Evolutionary conservation across 2,113 vertebrate genomes (phyloP), one percentile per base, ranked within the genome.

Genomic region (Onychostoma macrolepis): DNA sequence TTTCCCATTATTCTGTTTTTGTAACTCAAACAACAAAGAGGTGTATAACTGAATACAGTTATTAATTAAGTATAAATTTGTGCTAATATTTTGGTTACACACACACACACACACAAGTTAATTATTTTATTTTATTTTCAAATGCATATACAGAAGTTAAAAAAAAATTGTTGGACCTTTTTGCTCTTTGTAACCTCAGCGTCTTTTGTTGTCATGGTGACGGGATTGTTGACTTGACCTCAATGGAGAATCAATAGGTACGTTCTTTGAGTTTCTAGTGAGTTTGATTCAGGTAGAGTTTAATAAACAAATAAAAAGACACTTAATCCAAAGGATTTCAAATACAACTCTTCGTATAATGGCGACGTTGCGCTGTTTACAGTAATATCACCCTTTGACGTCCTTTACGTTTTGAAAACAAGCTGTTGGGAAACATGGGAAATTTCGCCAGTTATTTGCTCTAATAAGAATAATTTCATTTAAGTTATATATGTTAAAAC

Each of bases 191-290:
- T 26, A 4, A 21, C 0, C 15, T 28, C 13, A 1, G 50, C 30
- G 28, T 33, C 7, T 74, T 3, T n/a, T 45, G 85, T 86, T 76
- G 80, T 75, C 63, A 86, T 84, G 53, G 88, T 80, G 50, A 86
- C n/a, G 1, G 84, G 56, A 43, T 58, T 78, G 84, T 86, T 86
- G 80, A 86, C 71, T 24, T n/a, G 56, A 80, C 26, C 15, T 24
- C 9, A 43, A 11, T 5, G 63, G 45, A 53, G 72, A 41, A 67
- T 53, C 6, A 43, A 2, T 33, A 71, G 63, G 45, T 33, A 36
- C 9, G n/a, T 65, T 53, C 50, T 76, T n/a, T 41, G n/a, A 56
- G 8, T 17, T 67, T 10, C 28, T 48, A 21, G 19, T 21, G 8
- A 21, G 79, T 56, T 17, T 5, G 15, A 33, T 21, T 80, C 21